Percentiles rank a stretch among this genome's conserved stretches.
phyloP scores from a whole-genome alignment of 1,140 invertebrate species.

The Agraylea sexmaculata region DNA sequence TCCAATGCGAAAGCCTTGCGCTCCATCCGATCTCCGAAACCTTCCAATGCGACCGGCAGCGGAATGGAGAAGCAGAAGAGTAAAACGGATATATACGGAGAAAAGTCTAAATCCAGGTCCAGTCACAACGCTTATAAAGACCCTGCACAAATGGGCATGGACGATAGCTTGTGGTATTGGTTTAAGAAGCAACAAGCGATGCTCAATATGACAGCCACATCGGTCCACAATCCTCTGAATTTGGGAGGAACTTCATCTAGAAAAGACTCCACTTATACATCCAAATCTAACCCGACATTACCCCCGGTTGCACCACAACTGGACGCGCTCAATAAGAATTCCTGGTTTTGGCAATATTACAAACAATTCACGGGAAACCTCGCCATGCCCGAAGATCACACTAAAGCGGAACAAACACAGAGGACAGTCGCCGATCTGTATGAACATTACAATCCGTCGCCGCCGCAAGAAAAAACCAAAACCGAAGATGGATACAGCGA shows the following conservation, averaged over 20 bases:
- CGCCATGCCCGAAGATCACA: constrained; percentile 33
- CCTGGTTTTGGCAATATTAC: constrained; percentile 66
- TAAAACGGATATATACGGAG: constrained; percentile 27
- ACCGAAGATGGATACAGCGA: constrained; percentile 9
- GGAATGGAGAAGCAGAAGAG: constrained; percentile 29
- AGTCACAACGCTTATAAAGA: constrained; percentile 27
- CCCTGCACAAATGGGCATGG: constrained; percentile 38
- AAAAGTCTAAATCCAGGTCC: constrained; percentile 30
- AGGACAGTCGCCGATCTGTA: background rate
- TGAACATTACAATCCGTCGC: background rate
- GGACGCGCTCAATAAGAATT: constrained; percentile 39
- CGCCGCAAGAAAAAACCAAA: background rate
- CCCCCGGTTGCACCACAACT: constrained; percentile 28
- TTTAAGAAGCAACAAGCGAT: constrained; percentile 53
- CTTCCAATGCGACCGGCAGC: constrained; percentile 34
- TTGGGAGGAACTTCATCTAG: constrained; percentile 9
- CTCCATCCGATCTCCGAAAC: constrained; percentile 40
- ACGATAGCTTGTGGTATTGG: constrained; percentile 57
- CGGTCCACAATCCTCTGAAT: constrained; percentile 21
- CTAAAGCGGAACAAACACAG: constrained; percentile 21
- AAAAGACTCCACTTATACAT: constrained; percentile 15
- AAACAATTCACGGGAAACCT: constrained; percentile 49
- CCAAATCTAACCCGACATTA: constrained; percentile 34
- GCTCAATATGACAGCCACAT: constrained; percentile 34
- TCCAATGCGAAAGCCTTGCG: constrained; percentile 33